Conservation (phyloP, 2,888 invertebrate species). For the Leucoma salicis region DNA sequence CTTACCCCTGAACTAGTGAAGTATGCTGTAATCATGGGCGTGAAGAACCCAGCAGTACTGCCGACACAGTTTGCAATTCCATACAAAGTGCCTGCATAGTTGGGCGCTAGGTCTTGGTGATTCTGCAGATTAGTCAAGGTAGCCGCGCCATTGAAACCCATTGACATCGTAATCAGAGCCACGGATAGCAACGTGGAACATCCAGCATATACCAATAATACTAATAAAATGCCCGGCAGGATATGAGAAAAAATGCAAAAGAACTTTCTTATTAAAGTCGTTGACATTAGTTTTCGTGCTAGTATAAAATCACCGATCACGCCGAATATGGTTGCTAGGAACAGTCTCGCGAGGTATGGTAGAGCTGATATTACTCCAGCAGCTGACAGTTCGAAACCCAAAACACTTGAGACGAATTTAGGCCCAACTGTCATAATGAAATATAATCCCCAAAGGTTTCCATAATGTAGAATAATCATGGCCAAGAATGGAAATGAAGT, state of each 20-base stretch:
- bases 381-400: constrained; percentile 87
- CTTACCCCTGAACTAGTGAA: constrained; percentile 81
- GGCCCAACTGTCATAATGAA: constrained; percentile 90
- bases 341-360: constrained; percentile 86
- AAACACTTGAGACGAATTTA: constrained; percentile 86
- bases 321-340: constrained; percentile 87
- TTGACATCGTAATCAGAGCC: constrained; percentile 84
- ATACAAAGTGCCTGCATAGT: constrained; percentile 89
- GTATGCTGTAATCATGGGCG: constrained; percentile 87
- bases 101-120: constrained; percentile 89
- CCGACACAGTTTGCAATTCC: constrained; percentile 90
- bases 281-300: constrained; percentile 62
- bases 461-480: constrained; percentile 85
- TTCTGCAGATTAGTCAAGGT: constrained; percentile 84
- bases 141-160: constrained; percentile 85
- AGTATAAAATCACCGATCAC: constrained; percentile 85
- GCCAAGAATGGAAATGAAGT: constrained; percentile 87
- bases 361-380: constrained; percentile 87
- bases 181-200: constrained; percentile 84
- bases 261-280: constrained; percentile 81
- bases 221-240: constrained; percentile 76
- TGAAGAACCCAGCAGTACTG: constrained; percentile 87
- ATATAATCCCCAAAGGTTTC: constrained; percentile 89
- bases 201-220: constrained; percentile 82
- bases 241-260: constrained; percentile 85